Evolutionary conservation across 2,113 vertebrate genomes (phyloP), one percentile per base, ranked within the genome.

Genomic region (Bagarius yarrelli): DNA sequence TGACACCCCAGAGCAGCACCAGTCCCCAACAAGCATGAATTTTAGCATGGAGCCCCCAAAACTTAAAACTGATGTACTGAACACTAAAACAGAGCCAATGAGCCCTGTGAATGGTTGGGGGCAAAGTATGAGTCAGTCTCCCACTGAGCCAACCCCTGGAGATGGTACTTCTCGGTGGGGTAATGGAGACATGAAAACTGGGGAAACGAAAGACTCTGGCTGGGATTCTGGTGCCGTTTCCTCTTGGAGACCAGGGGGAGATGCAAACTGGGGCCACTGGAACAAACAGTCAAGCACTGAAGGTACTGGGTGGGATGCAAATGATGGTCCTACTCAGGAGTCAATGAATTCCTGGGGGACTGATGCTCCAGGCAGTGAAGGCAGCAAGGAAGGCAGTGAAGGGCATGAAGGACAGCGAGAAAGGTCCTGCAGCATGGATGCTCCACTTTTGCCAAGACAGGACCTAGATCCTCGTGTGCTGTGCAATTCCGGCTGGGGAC

Each of bases 41-140:
- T 98, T 98, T 93, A 96, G 95, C 91, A 93, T 95, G 93, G 96
- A 98, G 92, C 94, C 95, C 93, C 93, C 96, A 92, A 97, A 97
- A 94, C 95, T 96, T 94, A 97, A 96, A 95, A 94, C 93, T 93
- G 96, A 98, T 87, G 95, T 95, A 95, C 95, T 96, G 95, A 97
- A 96, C 95, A 95, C 94, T 95, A 98, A 96, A 84, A 85, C 88
- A 83, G 93, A 94, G 89, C 91, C 93, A 44, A 92, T 94, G 90
- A 94, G 93, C 93, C 95, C 97, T 92, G 91, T 94, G 89, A 95
- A 94, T 89, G 96, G 95, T 90, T 98, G 97, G 97, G 95, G 97
- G 84, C 88, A 74, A 50, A 91, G 93, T 90, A 91, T 94, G 89
- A 90, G 96, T 91, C 96, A 96, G 60, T 96, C 96, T 89, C 91